Percentiles rank a stretch among this genome's conserved stretches.
Conservation (phyloP, 1,140 invertebrate genomes). For the Ridgeia piscesae region DNA sequence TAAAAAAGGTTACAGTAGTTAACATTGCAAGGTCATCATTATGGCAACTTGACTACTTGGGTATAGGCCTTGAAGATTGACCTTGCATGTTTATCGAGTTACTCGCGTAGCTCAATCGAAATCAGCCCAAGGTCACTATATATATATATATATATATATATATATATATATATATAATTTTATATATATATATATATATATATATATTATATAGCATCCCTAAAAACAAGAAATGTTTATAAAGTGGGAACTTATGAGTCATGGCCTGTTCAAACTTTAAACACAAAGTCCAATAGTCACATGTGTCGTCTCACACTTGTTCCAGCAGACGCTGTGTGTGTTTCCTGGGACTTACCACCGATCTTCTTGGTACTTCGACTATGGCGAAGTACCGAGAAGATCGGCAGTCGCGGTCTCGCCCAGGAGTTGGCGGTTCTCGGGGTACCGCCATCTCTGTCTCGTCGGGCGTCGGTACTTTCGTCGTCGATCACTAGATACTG, state of each 20-base stretch:
- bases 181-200: too few species aligned
- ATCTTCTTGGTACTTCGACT: background rate
- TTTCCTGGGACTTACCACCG: background rate
- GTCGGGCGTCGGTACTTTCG: background rate
- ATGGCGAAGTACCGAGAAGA: background rate
- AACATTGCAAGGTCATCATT: too few species aligned
- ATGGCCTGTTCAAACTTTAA: background rate
- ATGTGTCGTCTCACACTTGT: background rate
- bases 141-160: too few species aligned
- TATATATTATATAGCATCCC: too few species aligned
- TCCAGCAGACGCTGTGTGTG: background rate
- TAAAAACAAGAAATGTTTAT: background rate
- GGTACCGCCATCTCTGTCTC: background rate
- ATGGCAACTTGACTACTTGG: too few species aligned
- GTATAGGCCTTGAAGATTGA: too few species aligned
- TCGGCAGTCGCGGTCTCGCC: background rate
- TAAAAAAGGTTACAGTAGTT: too few species aligned
- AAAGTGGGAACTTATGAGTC: background rate
- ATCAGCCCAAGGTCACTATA: too few species aligned
- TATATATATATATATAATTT: too few species aligned
- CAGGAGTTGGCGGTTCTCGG: background rate
- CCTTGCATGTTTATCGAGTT: too few species aligned
- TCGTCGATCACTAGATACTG: background rate
- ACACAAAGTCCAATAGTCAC: background rate
- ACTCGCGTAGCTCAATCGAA: too few species aligned